These are phyloP conservation scores for Mesorhabditis sp. DNA, from an alignment of 2,888 invertebrate species.

Conservation along the genomic window DNA sequence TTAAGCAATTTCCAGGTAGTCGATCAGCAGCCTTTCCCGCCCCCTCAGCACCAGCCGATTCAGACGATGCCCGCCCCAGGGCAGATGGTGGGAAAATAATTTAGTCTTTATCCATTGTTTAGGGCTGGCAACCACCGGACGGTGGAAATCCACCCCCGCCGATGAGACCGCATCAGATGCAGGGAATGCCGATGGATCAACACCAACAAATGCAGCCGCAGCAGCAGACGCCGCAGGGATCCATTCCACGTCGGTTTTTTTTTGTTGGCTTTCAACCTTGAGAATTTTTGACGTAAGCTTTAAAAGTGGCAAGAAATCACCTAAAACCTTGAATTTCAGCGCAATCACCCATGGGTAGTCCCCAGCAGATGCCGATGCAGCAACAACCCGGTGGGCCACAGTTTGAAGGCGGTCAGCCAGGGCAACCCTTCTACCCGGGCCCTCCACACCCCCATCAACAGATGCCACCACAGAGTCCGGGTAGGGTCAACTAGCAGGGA, in stretches of 20 bases:
- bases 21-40: conserved; percentile 1
- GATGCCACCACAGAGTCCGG: conserved; percentile 5
- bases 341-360: conserved; percentile 5
- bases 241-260: neutral
- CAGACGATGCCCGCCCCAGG: neutral
- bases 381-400: neutral
- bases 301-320: neutral
- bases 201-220: neutral
- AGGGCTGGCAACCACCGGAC: neutral
- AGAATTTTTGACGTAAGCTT: neutral
- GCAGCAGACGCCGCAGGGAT: conserved; percentile 1
- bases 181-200: neutral
- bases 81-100: neutral
- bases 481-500: neutral
- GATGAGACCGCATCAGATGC: neutral
- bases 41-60: neutral
- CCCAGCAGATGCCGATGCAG: neutral
- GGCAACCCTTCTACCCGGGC: neutral
- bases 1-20: neutral
- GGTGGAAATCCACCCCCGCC: neutral
- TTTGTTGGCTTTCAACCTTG: neutral
- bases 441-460: neutral
- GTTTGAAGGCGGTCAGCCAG: neutral
- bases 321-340: neutral
- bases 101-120: neutral